Conservation (phyloP, 2,797 vertebrate species). For the Botia almorhae region DNA sequence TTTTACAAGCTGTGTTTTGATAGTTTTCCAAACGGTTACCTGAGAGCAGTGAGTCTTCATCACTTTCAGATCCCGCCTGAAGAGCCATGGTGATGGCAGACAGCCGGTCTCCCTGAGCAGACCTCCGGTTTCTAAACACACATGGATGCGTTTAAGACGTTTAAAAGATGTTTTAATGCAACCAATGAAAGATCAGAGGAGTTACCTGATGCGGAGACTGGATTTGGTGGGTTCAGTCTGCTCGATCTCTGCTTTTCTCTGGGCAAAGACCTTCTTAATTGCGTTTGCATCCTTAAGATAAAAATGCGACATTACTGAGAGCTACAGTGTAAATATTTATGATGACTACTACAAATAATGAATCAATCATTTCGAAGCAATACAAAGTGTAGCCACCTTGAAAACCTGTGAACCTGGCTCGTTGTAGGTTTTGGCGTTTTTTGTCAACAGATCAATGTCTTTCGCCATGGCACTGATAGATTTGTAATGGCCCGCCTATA, state of each 20-base stretch:
- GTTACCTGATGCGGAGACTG: slow-evolving; percentile 94
- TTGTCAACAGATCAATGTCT: slow-evolving; percentile 94
- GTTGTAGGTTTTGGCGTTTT: slow-evolving; percentile 99
- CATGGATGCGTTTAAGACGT: background rate
- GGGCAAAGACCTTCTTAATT: slow-evolving; percentile 96
- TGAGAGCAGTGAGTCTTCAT: slow-evolving; percentile 92
- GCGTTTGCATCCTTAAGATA: slow-evolving; percentile 93
- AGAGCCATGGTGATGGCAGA: slow-evolving; percentile 91
- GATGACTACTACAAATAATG: background rate
- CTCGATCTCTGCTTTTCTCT: slow-evolving; percentile 95
- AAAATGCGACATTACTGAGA: background rate
- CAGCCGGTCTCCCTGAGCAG: slow-evolving; percentile 91
- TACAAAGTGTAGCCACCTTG: slow-evolving; percentile 80
- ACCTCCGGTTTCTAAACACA: slow-evolving; percentile 89
- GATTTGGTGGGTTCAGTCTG: slow-evolving; percentile 94
- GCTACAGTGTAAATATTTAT: background rate
- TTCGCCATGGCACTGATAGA: slow-evolving; percentile 94
- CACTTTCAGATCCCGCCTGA: slow-evolving; percentile 96
- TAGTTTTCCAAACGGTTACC: slow-evolving; percentile 78
- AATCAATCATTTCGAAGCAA: background rate
- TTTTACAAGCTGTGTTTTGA: too few relatives aligned
- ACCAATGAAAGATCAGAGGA: background rate
- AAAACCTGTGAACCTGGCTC: slow-evolving; percentile 99
- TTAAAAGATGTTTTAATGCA: background rate
- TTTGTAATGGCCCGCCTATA: slow-evolving; percentile 90